Base-by-base conservation (phyloP, 2,888 invertebrate species). In the Netelia virgata region DNA sequence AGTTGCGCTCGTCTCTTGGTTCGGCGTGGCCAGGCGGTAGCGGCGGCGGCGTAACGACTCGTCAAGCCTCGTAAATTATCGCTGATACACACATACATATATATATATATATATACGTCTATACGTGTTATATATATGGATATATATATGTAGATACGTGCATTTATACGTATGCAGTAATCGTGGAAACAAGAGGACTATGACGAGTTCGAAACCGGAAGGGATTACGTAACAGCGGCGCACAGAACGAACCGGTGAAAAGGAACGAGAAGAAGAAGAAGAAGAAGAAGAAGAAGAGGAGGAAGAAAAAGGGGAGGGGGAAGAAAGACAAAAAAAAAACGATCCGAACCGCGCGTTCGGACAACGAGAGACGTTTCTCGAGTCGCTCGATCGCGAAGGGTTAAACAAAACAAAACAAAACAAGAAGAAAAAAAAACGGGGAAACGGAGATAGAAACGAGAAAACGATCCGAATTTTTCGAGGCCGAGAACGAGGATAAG, bases 161-260 rank as follows among this genome's bases (percentile, higher is more conserved):
- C 23, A 28, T 53, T 36, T n/a, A 18, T 5, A 47, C 16, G 16
- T 57, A 16, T 61, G 73, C 50, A 23, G 23, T 50, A 70, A 77
- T 63, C 36, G 47, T 20, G 63, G 59, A 73, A 78, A 64, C 69
- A 64, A 53, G 55, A 66, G 50, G 43, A 57, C 61, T 43, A 64
- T 70, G 73, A 64, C 63, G 18, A 66, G 23, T 57, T 47, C 14
- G 72, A 68, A 68, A 80, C 66, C 80, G 80, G 72, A 76, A 81
- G 76, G 47, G 41, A 55, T 84, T 84, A 70, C 84, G 79, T 82
- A 87, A 86, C 77, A 43, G 28, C 28, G 59, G 63, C 70, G 75
- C 84, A 83, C 75, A 61, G 10, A 64, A 61, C 64, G 74, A 75
- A 78, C 76, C 84, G 28, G 3, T 28, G 28, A 5, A 16, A 81